Evolutionary conservation across 2,888 invertebrate species (phyloP).

Genomic region (Cremastinae sp.): DNA sequence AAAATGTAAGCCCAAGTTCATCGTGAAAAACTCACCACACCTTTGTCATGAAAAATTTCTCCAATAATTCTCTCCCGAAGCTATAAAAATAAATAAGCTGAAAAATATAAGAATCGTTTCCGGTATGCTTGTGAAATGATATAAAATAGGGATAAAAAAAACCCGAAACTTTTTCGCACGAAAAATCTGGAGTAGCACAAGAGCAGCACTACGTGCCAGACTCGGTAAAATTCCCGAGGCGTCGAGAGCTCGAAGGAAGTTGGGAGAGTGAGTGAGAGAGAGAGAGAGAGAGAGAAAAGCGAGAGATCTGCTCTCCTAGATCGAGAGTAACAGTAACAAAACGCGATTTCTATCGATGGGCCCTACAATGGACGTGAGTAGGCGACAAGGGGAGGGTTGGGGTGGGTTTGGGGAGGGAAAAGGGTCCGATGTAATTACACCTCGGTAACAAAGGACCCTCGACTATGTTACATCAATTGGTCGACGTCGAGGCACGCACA

Average conservation of each 20-base stretch:
- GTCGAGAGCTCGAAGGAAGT: conserved; percentile 19
- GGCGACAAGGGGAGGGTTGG: not conserved
- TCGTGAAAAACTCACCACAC: no score
- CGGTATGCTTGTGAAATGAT: no score
- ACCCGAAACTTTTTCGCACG: not conserved
- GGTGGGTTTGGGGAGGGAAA: conserved; percentile 41
- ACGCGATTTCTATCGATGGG: conserved; percentile 72
- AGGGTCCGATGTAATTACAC: conserved; percentile 72
- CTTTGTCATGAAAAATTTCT: no score
- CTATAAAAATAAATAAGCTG: no score
- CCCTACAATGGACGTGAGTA: conserved; percentile 60
- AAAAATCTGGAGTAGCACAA: conserved; percentile 21
- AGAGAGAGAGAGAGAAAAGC: conserved; percentile 60
- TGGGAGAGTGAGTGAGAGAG: conserved; percentile 25
- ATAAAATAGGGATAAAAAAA: no score
- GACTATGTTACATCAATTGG: conserved; percentile 78
- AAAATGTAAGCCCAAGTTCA: no score
- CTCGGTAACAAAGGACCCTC: conserved; percentile 74
- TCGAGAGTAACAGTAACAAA: conserved; percentile 77
- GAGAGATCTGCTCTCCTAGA: conserved; percentile 43
- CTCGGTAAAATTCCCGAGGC: conserved; percentile 7
- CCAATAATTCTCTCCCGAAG: no score
- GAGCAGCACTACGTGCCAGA: not conserved
- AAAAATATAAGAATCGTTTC: no score
- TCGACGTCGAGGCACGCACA: conserved; percentile 57